Conservation (phyloP, 2,888 invertebrate genomes). For the Melolontha melolontha region DNA sequence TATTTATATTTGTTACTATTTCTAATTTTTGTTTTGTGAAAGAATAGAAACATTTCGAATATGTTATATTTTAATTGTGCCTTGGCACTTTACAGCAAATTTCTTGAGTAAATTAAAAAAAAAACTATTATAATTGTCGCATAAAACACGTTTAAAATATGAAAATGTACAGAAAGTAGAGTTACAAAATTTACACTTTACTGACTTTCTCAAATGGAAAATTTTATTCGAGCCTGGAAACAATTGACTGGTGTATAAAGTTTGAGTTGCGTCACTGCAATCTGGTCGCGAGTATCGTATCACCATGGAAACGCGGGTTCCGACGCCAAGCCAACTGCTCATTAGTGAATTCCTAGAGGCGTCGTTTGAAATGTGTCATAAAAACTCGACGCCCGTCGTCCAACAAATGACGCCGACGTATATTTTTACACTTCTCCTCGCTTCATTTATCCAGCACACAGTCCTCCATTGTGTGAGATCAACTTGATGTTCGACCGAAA, state of each 20-base stretch:
- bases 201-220: neutral
- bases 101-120: too few species aligned
- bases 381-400: slow-evolving; percentile 60
- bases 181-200: too few species aligned
- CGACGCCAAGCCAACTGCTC: slow-evolving; percentile 64
- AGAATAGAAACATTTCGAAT: too few species aligned
- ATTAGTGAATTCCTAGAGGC: slow-evolving; percentile 65
- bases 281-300: slow-evolving; percentile 54
- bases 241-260: slow-evolving; percentile 43
- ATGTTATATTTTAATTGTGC: too few species aligned
- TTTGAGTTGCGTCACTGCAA: slow-evolving; percentile 49
- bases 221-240: slow-evolving; percentile 19
- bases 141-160: too few species aligned
- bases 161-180: too few species aligned
- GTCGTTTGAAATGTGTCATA: slow-evolving; percentile 64
- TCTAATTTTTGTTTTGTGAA: too few species aligned
- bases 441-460: slow-evolving; percentile 48
- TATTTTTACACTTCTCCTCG: slow-evolving; percentile 42
- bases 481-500: slow-evolving; percentile 19
- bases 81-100: too few species aligned
- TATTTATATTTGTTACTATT: too few species aligned
- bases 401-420: slow-evolving; percentile 50
- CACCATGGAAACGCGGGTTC: slow-evolving; percentile 55
- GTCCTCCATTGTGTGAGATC: slow-evolving; percentile 45
- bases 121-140: too few species aligned